Percentiles rank a stretch among this genome's conserved stretches.
These are phyloP conservation scores for Cyclargus thomasi DNA, from an alignment of 1,140 invertebrate genomes.

Conservation along the genomic window DNA sequence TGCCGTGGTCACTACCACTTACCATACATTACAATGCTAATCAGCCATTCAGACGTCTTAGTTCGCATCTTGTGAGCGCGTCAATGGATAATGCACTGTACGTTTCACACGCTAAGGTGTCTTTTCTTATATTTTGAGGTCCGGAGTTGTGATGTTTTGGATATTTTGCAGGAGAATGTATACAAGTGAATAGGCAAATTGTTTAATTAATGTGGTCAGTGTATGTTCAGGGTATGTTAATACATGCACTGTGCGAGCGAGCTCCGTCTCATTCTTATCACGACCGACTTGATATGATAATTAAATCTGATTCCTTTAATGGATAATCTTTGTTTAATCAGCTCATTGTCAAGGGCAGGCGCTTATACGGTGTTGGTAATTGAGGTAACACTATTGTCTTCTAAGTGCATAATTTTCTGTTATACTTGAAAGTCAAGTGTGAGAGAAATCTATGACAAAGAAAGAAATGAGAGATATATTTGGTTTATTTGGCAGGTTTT, in stretches of 20 bases:
- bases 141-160: constrained; percentile 14
- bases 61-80: constrained; percentile 22
- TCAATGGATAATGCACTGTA: constrained; percentile 15
- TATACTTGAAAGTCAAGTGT: too few relatives aligned
- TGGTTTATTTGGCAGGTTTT: too few relatives aligned
- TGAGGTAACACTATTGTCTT: neutral
- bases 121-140: constrained; percentile 18
- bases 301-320: constrained; percentile 1
- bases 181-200: constrained; percentile 57
- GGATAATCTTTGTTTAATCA: neutral
- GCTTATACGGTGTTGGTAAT: neutral
- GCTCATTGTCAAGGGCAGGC: neutral
- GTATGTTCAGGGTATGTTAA: constrained; percentile 44
- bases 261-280: neutral
- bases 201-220: constrained; percentile 58
- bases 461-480: too few relatives aligned
- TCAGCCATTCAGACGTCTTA: constrained; percentile 53
- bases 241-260: constrained; percentile 16
- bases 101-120: neutral
- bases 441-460: too few relatives aligned
- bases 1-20: constrained; percentile 53
- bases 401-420: too few relatives aligned
- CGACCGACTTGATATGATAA: neutral
- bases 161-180: constrained; percentile 23
- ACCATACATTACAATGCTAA: constrained; percentile 67